phyloP scores from a whole-genome alignment of 2,797 vertebrate genomes.

The Danio aesculapii region DNA sequence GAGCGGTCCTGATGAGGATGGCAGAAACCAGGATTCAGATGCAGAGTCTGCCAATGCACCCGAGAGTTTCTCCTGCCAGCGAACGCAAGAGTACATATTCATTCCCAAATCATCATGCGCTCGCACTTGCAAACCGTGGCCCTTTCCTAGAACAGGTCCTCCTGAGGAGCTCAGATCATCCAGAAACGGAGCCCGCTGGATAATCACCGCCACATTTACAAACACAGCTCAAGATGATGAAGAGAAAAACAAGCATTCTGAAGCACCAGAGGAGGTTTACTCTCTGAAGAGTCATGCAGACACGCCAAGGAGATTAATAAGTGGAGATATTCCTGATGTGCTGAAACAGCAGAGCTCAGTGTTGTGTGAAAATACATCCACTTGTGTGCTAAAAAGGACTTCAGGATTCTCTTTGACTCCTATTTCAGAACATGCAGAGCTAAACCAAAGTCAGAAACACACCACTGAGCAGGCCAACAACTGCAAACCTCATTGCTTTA shows the following conservation, averaged over 20 bases:
- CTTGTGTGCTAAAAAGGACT: background rate
- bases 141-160: conserved; percentile 63
- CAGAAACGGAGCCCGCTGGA: conserved; percentile 15
- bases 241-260: too few relatives aligned
- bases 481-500: background rate
- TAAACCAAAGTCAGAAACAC: background rate
- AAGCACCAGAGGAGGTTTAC: too few relatives aligned
- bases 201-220: background rate
- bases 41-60: background rate
- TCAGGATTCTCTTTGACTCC: background rate
- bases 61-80: conserved; percentile 75
- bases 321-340: background rate
- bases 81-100: conserved; percentile 67
- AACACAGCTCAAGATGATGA: too few relatives aligned
- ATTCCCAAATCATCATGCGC: conserved; percentile 68
- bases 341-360: background rate
- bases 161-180: conserved; percentile 10
- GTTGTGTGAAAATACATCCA: background rate
- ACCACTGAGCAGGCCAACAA: background rate
- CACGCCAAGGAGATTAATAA: too few relatives aligned
- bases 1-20: conserved; percentile 17
- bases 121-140: conserved; percentile 76
- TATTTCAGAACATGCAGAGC: conserved; percentile 5
- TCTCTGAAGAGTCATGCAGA: too few relatives aligned
- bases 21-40: conserved; percentile 29